Conservation (phyloP, 2,888 invertebrate genomes). For the Ceraclea dissimilis region DNA sequence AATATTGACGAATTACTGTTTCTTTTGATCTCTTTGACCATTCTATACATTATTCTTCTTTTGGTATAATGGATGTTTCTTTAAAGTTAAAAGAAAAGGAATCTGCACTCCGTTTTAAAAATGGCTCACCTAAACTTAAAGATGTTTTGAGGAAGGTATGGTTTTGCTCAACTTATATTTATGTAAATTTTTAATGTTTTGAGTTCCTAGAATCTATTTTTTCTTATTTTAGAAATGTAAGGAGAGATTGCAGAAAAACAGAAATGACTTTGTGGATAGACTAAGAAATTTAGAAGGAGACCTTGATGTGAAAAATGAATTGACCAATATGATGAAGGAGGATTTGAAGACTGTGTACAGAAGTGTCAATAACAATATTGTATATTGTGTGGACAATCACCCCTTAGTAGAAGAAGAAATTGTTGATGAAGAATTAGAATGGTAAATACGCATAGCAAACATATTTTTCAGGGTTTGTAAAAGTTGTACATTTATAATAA, state of each 20-base stretch:
- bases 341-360: conserved; percentile 17
- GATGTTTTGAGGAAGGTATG: conserved; percentile 37
- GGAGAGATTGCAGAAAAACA: conserved; percentile 21
- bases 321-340: conserved; percentile 18
- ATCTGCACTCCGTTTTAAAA: conserved; percentile 29
- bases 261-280: conserved; percentile 19
- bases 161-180: too few species aligned
- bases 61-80: neutral
- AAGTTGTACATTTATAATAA: neutral
- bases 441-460: conserved; percentile 17
- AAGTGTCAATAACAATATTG: neutral
- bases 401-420: conserved; percentile 9
- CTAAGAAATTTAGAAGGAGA: conserved; percentile 16
- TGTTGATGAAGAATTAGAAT: conserved; percentile 21
- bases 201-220: too few species aligned
- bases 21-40: too few species aligned
- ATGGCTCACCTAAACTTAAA: conserved; percentile 35
- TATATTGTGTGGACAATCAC: neutral
- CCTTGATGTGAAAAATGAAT: conserved; percentile 13
- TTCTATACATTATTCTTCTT: too few species aligned
- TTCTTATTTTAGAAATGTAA: conserved; percentile 21
- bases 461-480: neutral
- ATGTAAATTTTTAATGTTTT: too few species aligned
- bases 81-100: conserved; percentile 27
- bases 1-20: too few species aligned